Evolutionary conservation across 2,797 vertebrate genomes (phyloP).

Genomic region (Sandelia bainsii): DNA sequence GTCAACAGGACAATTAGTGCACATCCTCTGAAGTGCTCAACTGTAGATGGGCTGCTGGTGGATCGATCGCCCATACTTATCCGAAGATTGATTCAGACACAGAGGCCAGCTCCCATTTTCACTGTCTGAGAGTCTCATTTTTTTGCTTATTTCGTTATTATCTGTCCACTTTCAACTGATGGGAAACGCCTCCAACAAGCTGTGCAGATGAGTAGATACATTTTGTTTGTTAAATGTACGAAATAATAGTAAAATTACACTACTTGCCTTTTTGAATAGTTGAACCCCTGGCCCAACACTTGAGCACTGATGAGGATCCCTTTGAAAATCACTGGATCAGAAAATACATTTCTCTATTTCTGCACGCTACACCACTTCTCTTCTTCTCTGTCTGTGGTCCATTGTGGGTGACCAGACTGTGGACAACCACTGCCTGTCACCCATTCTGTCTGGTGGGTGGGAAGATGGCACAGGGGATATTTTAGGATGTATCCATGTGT

Average conservation of each 20-base stretch:
- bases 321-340: constrained; percentile 66
- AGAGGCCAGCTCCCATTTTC: constrained; percentile 49
- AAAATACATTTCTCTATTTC: constrained; percentile 64
- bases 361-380: constrained; percentile 67
- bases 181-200: background rate
- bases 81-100: constrained; percentile 81
- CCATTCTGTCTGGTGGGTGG: constrained; percentile 59
- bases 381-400: constrained; percentile 48
- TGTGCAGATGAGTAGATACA: constrained; percentile 4
- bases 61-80: constrained; percentile 83
- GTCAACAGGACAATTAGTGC: constrained; percentile 87
- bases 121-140: constrained; percentile 40
- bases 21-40: constrained; percentile 79
- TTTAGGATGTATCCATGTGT: constrained; percentile 65
- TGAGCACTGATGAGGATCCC: constrained; percentile 10
- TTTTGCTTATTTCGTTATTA: constrained; percentile 25
- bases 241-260: constrained; percentile 25
- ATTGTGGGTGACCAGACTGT: constrained; percentile 64
- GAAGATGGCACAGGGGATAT: constrained; percentile 40
- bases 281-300: constrained; percentile 15
- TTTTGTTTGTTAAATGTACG: constrained; percentile 14
- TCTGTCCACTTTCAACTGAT: constrained; percentile 19
- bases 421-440: constrained; percentile 52
- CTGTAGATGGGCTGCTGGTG: constrained; percentile 72
- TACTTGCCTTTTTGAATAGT: constrained; percentile 39